Percentiles rank a stretch among this genome's conserved stretches.
These are phyloP conservation scores for Pseudachorutes palmiensis DNA, from an alignment of 1,140 invertebrate genomes.

Conservation along the genomic window DNA sequence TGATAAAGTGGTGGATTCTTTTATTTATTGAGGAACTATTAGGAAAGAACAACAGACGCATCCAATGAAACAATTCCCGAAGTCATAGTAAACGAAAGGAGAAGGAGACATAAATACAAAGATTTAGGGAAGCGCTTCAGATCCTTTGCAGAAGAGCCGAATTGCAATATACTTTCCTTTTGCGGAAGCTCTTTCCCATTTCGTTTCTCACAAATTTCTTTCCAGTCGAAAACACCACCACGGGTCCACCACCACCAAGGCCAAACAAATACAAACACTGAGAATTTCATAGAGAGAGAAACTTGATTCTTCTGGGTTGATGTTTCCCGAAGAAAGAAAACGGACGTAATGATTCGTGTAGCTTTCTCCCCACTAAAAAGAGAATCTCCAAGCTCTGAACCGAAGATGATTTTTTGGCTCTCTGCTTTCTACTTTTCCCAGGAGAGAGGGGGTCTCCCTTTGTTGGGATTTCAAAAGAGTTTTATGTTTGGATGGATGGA, in stretches of 20 bases:
- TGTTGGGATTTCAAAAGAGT: background rate
- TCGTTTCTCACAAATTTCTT: background rate
- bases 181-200: background rate
- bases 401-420: constrained; percentile 3
- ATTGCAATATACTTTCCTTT: background rate
- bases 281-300: too few species aligned
- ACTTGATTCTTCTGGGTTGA: too few species aligned
- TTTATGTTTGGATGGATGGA: background rate
- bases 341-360: constrained; percentile 5
- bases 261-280: background rate
- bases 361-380: background rate
- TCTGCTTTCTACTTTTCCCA: background rate
- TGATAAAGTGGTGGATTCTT: constrained; percentile 3
- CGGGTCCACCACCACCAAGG: background rate
- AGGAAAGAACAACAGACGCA: background rate
- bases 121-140: background rate
- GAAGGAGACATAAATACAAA: background rate
- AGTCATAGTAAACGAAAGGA: background rate
- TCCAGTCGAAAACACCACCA: background rate
- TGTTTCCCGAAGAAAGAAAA: background rate
- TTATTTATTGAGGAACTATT: constrained; percentile 7
- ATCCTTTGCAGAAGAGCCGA: background rate
- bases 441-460: background rate
- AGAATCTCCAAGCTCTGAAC: background rate
- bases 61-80: background rate